Conservation (phyloP, 2,797 vertebrate genomes). For the Otolemur crassicaudatus region DNA sequence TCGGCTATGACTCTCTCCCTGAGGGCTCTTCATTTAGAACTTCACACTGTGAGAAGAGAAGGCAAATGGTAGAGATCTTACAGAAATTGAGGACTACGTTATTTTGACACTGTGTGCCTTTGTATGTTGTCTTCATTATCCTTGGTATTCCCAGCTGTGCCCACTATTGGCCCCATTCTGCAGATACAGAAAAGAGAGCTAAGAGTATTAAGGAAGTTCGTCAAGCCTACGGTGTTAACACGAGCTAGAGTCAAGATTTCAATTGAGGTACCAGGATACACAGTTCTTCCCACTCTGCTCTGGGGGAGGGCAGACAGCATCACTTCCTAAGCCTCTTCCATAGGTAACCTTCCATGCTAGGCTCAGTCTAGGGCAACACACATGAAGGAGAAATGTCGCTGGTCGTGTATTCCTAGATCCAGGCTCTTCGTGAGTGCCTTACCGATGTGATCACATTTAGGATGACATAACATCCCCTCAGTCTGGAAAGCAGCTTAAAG, state of each 20-base stretch:
- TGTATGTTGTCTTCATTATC: neutral
- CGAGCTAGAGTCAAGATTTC: fast-evolving
- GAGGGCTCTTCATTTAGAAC: neutral
- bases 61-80: neutral
- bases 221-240: neutral
- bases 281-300: fast-evolving
- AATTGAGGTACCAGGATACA: fast-evolving
- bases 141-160: neutral
- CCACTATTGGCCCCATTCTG: neutral
- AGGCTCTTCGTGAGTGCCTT: neutral
- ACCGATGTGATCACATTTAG: neutral
- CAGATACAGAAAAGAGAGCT: neutral
- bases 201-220: neutral
- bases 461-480: neutral
- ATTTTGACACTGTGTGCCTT: neutral
- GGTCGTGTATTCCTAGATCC: neutral
- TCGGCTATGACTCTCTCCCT: neutral
- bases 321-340: neutral
- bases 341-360: neutral
- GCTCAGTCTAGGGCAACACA: neutral
- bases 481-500: neutral
- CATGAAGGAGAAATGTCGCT: neutral
- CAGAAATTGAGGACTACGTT: neutral
- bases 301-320: neutral
- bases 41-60: neutral